Evolutionary conservation across 2,113 vertebrate genomes (phyloP), one percentile per base, ranked within the genome.

Genomic region (Hipposideros armiger): DNA sequence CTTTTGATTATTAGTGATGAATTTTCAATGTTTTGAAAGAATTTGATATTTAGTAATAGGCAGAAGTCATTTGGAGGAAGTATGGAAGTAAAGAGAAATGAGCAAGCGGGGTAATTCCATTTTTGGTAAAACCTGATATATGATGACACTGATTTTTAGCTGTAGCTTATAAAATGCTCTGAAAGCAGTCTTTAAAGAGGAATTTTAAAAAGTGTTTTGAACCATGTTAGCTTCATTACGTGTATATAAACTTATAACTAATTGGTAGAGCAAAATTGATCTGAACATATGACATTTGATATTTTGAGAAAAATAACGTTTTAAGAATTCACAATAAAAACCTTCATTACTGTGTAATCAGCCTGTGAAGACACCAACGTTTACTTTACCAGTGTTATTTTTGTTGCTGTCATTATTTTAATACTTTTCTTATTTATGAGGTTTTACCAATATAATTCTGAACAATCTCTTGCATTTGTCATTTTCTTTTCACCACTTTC

Each of bases 11-110:
- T 54, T 84, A 87, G 58, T 90, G 30, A 6, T 64, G 22, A n/a
- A 54, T 82, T 84, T 84, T 87, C 56, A 82, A 0, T 84, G 54
- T 89, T 93, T 81, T 77, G 32, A 85, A 81, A 56, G 19, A 15
- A 52, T 64, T 82, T 78, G 56, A n/a, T 76, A 45, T 67, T 42
- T 47, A 87, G 66, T 77, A 40, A 85, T 42, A 47, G 77, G 28
- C 54, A 97, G 15, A 83, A 54, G 32, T 80, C 69, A 77, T 52
- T 88, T 88, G 50, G 81, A 81, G 72, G 82, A 91, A 95, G 78
- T 92, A 82, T 89, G 52, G 54, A 64, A 96, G 70, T 42, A 74
- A 78, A 92, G 92, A 36, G 70, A 90, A 67, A 73, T 94, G 69
- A 83, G 14, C 22, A 91, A 78, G 50, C 26, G 78, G 90, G 36